Evolutionary conservation across 2,797 vertebrate genomes (phyloP).

Genomic region (Etheostoma perlongum): DNA sequence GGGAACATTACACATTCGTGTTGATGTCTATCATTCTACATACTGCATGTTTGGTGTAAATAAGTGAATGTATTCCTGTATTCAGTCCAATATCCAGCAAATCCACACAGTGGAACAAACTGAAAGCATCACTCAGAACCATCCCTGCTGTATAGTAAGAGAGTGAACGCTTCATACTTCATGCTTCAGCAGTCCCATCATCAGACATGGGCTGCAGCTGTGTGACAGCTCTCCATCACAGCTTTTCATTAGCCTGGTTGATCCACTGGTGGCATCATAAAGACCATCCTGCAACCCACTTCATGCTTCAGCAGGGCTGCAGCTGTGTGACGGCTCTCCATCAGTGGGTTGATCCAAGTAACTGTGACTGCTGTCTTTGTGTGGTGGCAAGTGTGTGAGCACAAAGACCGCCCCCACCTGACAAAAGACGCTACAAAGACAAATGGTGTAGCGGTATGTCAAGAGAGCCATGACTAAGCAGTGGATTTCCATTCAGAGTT

Average conservation of each 20-base stretch:
- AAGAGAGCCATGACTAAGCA: slow-evolving; percentile 29
- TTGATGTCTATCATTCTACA: neutral
- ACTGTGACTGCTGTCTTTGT: slow-evolving; percentile 22
- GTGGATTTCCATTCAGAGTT: slow-evolving; percentile 33
- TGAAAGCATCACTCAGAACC: slow-evolving; percentile 38
- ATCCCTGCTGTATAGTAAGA: slow-evolving; percentile 29
- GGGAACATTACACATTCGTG: neutral
- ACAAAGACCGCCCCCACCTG: slow-evolving; percentile 18
- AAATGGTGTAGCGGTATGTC: slow-evolving; percentile 27
- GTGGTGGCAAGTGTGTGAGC: slow-evolving; percentile 34
- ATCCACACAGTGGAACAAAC: slow-evolving; percentile 15
- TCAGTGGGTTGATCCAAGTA: slow-evolving; percentile 48
- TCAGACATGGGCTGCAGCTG: slow-evolving; percentile 64
- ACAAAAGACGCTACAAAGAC: slow-evolving; percentile 51
- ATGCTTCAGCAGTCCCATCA: slow-evolving; percentile 30
- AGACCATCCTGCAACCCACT: too few species aligned
- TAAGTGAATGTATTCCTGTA: neutral
- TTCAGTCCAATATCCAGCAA: slow-evolving; percentile 10
- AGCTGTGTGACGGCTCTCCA: too few species aligned
- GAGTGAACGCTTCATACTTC: slow-evolving; percentile 34
- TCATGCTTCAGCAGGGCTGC: too few species aligned
- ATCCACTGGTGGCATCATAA: too few species aligned
- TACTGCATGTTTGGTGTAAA: neutral
- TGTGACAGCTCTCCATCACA: slow-evolving; percentile 55
- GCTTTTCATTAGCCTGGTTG: slow-evolving; percentile 61